Evolutionary conservation across 2,888 invertebrate species (phyloP).

Genomic region (Adineta ricciae): DNA sequence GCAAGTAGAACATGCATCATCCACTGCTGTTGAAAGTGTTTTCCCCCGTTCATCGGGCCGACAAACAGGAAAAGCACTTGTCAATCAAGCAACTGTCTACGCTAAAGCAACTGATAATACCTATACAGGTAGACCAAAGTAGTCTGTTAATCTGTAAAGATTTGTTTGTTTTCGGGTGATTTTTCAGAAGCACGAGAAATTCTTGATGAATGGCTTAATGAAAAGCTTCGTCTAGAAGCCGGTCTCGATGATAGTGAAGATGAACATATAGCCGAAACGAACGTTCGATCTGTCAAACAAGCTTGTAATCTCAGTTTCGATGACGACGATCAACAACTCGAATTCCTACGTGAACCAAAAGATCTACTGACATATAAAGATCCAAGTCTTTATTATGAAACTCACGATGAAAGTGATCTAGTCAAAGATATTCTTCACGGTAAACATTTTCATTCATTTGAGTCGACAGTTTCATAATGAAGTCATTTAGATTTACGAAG

Average conservation of each 20-base stretch:
- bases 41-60: constrained; percentile 37
- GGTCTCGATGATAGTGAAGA: constrained; percentile 17
- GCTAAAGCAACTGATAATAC: constrained; percentile 21
- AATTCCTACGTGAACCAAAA: constrained; percentile 42
- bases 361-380: constrained; percentile 33
- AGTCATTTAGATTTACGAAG: constrained; percentile 42
- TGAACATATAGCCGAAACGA: background rate
- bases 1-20: constrained; percentile 45
- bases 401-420: constrained; percentile 41
- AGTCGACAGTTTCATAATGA: constrained; percentile 39
- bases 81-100: background rate
- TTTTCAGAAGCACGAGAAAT: constrained; percentile 42
- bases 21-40: constrained; percentile 41
- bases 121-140: background rate
- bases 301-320: constrained; percentile 22
- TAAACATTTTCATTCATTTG: constrained; percentile 34
- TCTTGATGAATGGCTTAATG: constrained; percentile 45
- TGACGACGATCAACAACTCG: constrained; percentile 36
- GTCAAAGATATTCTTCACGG: constrained; percentile 41
- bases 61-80: background rate
- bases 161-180: background rate
- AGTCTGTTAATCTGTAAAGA: background rate
- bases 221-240: constrained; percentile 35
- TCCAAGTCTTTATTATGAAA: constrained; percentile 37
- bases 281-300: background rate